These are phyloP conservation scores for Drosophila antonietae DNA, from an alignment of 2,888 invertebrate genomes.

Conservation along the genomic window DNA sequence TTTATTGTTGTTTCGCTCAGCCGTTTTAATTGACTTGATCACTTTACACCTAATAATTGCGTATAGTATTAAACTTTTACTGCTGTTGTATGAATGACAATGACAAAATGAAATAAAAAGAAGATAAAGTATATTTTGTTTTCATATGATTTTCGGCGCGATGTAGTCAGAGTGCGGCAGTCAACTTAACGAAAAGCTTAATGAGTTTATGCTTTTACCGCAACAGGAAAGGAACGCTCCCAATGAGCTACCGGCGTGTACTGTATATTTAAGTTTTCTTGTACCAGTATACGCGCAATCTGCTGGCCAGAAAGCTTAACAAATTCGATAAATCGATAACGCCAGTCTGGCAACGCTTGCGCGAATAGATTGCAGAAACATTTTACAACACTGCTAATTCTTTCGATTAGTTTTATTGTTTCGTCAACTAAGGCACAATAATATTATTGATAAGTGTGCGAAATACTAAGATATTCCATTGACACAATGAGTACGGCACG, in stretches of 20 bases:
- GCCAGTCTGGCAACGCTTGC: not conserved
- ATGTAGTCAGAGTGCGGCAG: slow-evolving; percentile 24
- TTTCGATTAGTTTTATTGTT: slow-evolving; percentile 44
- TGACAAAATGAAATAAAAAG: slow-evolving; percentile 14
- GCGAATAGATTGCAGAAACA: not conserved
- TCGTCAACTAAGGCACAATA: slow-evolving; percentile 27
- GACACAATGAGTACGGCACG: slow-evolving; percentile 84
- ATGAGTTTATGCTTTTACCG: slow-evolving; percentile 15
- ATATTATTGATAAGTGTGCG: slow-evolving; percentile 30
- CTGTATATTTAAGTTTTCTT: slow-evolving; percentile 31
- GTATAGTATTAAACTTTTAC: slow-evolving; percentile 15
- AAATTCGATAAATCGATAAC: slow-evolving; percentile 23
- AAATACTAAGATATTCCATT: not conserved
- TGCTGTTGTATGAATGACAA: slow-evolving; percentile 11
- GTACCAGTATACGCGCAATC: slow-evolving; percentile 20
- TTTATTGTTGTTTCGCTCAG: slow-evolving; percentile 20
- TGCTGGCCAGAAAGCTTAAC: slow-evolving; percentile 39
- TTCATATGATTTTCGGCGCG: slow-evolving; percentile 40
- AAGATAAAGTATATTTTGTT: slow-evolving; percentile 16
- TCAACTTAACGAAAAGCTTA: slow-evolving; percentile 42
- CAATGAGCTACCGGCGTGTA: slow-evolving; percentile 46
- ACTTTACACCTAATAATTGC: slow-evolving; percentile 46
- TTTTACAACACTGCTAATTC: slow-evolving; percentile 51
- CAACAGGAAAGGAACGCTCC: slow-evolving; percentile 23
- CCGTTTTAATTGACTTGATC: slow-evolving; percentile 61